Evolutionary conservation across 2,888 invertebrate species (phyloP), one percentile per base, ranked within the genome.

Genomic region (Germaria angustata): DNA sequence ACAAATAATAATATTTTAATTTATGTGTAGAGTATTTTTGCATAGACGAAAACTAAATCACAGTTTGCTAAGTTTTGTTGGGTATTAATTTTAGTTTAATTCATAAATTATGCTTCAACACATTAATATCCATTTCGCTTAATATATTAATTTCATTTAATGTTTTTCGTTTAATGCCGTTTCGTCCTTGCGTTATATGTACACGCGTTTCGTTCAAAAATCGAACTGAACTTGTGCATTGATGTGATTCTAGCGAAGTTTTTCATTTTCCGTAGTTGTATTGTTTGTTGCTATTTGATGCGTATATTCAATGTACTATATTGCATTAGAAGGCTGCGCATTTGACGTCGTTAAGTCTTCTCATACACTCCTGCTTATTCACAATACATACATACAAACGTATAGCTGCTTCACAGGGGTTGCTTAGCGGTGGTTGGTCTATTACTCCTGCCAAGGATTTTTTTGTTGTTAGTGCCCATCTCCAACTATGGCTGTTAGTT

Each of bases 401-500:
- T 9, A 44, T 2, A 57, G 22, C 55, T 17, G 15, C 17, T 13
- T 13, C 68, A 86, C 87, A 89, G 86, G 89, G 89, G 89, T 88
- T 89, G 89, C 90, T 90, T 84, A 84, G 82, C 89, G 89, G 88
- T 89, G 89, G 89, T 89, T 89, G 89, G 89, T 89, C 88, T 88
- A 86, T 86, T 88, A 87, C 88, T 89, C 89, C 86, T 89, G 89
- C 89, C 88, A 87, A 88, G 86, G 85, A 80, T 49, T 51, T 66
- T 53, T 24, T 69, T 78, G 51, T 68, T 73, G 41, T 46, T 65
- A 22, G 41, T 51, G 61, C 20, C 53, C 44, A 61, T 65, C 66
- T 61, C 63, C 57, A 69, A 65, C 75, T 57, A 69, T 77, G 73
- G 66, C 68, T 51, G 75, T 77, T 55, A 41, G 28, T 66, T 32